Evolutionary conservation across 2,113 vertebrate species (phyloP).

Genomic region (Chelonoidis abingdonii): DNA sequence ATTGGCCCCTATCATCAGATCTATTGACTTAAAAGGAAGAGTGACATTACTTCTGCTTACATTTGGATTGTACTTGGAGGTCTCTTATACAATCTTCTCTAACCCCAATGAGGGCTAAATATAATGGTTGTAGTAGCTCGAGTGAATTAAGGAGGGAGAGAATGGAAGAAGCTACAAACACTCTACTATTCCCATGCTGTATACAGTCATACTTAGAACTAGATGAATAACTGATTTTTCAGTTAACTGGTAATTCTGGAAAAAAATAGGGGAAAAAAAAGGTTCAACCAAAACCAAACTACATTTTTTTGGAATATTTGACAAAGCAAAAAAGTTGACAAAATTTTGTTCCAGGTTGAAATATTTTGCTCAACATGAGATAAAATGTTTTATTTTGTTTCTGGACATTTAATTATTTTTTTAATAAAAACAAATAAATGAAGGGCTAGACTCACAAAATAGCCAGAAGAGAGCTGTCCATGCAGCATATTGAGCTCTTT

Average conservation of each 20-base stretch:
- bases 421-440: neutral
- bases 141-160: neutral
- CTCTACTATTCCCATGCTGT: neutral
- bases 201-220: neutral
- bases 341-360: neutral
- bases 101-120: neutral
- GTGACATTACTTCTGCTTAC: neutral
- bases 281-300: neutral
- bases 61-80: neutral
- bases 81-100: neutral
- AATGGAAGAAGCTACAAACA: neutral
- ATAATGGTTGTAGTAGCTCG: neutral
- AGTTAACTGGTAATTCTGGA: neutral
- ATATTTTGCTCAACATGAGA: neutral
- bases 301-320: neutral
- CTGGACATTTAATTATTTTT: neutral
- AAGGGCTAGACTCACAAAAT: neutral
- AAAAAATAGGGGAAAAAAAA: neutral
- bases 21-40: neutral
- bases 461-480: neutral
- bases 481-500: neutral
- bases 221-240: neutral
- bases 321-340: no score
- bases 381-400: neutral
- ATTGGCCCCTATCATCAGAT: neutral